These are phyloP conservation scores for Heterodera carotae DNA, from an alignment of 1,140 invertebrate species.

Conservation along the genomic window DNA sequence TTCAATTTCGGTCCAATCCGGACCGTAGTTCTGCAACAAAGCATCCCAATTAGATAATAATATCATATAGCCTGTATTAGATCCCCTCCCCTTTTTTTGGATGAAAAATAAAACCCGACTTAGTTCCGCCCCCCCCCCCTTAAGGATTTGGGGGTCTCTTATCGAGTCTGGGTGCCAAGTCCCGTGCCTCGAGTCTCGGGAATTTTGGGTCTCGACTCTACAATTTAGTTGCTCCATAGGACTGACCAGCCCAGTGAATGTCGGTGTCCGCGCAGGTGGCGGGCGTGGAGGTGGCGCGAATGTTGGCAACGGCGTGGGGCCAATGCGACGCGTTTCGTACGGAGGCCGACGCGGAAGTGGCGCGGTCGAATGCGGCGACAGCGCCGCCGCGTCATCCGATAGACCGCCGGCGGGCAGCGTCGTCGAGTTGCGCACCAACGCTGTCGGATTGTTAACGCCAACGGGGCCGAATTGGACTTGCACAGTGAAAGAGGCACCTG, in stretches of 20 bases:
- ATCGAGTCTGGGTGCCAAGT: no score
- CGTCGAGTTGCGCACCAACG: conserved; percentile 54
- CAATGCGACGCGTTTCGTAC: conserved; percentile 57
- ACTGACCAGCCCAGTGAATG: conserved; percentile 31
- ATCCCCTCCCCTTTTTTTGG: neutral
- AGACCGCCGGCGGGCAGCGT: neutral
- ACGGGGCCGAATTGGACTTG: conserved; percentile 53
- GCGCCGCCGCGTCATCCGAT: conserved; percentile 1
- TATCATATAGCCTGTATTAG: neutral
- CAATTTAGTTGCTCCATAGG: conserved; percentile 13
- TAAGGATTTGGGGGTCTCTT: no score
- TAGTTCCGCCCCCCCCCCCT: no score
- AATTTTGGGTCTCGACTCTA: no score
- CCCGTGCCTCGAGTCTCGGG: no score
- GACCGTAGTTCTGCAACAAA: conserved; percentile 35
- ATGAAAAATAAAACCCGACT: no score
- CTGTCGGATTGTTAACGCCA: conserved; percentile 63
- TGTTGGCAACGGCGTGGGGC: conserved; percentile 48
- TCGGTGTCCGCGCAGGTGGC: conserved; percentile 19
- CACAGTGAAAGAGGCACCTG: conserved; percentile 35
- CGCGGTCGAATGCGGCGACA: conserved; percentile 19
- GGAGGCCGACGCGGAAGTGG: neutral
- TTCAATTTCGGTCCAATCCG: conserved; percentile 31
- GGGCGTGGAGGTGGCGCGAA: conserved; percentile 37
- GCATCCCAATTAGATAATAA: no score